Evolutionary conservation across 1,140 invertebrate species (phyloP), one percentile per base, ranked within the genome.

Genomic region (Drosophila ogumai): DNA sequence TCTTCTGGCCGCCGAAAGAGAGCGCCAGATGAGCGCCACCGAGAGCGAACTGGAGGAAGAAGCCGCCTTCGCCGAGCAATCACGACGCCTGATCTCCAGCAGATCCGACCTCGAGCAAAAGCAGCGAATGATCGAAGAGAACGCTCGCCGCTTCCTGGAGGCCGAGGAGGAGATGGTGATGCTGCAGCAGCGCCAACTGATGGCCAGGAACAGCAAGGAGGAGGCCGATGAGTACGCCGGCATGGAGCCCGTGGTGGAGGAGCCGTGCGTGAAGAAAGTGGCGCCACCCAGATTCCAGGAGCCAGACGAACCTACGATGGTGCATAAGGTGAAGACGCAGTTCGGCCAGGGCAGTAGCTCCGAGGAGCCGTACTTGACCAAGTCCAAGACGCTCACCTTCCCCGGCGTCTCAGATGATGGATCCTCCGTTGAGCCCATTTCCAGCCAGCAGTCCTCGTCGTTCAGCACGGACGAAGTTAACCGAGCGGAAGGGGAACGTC

Each of bases 101-200:
- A 79, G 65, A 69, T 7, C 40, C 9, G 55, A 79, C 17, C 56
- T 75, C 19, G 82, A 81, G 54, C 46, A 68, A 7, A 91, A 79
- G 25, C 88, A 92, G 36, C 75, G 72, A n/a, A 54, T 80, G n/a
- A 92, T 91, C 17, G 91, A 92, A 44, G 91, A 92, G 56, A 92
- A 92, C n/a, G 91, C 91, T 0, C 71, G 85, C 8, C 67, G 75
- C 1, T 92, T 92, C 44, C 49, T 92, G 34, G 91, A 92, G 47
- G 91, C 91, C n/a, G 91, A 92, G 47, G 81, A 92, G 63, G 82
- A 92, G 60, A 92, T 92, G 91, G 90, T 87, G 13, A 75, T 79
- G 55, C 44, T 91, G 43, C 90, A 91, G 34, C 87, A 87, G 28
- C 73, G 86, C 41, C 61, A 81, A 50, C 55, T 84, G 4, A 71